Base-by-base conservation (phyloP, 1,140 invertebrate species). In the Lordiphosa mommai region DNA sequence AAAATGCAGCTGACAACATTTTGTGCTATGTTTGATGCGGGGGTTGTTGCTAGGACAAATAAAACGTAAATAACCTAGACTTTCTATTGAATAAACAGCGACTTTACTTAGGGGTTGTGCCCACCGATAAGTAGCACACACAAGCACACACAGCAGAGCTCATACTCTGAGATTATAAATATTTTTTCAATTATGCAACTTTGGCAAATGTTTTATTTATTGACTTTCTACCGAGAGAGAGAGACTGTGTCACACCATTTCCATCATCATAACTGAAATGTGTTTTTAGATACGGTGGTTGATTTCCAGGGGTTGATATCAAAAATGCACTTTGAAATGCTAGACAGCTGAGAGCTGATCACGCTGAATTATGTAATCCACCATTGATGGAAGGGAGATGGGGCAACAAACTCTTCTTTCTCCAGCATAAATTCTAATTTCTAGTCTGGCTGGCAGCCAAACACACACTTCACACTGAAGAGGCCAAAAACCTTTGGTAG, bases 151-250 rank as follows among this genome's bases (percentile, higher is more conserved):
- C 23, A 47, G 56, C 30, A 23, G 40, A 27, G 17, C 20, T n/a
- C 10, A 40, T 8, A 12, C 27, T 20, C 60, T 47, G 9, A 27
- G 10, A 5, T 9, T 41, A 27, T 10, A 37, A 38, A 40, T 40
- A 41, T 68, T 32, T 14, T 84, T 80, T 82, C 76, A 82, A 82
- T 82, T 84, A 82, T 84, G 71, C 71, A 82, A 82, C 77, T 68
- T 66, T 53, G 71, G 61, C 76, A 71, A 82, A 84, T 82, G 72
- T 76, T 68, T 82, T 82, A 76, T 82, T 82, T 82, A 82, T 84
- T 82, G 76, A 82, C 76, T 82, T 52, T 82, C 44, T 30, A 48
- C n/a, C n/a, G 44, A 30, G 29, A 17, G 14, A 3, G 13, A 16
- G 4, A 13, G 32, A 8, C 30, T 40, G 12, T 49, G 44, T 58